Evolutionary conservation across 2,888 invertebrate genomes (phyloP).

Genomic region (Drosophila quinaria): DNA sequence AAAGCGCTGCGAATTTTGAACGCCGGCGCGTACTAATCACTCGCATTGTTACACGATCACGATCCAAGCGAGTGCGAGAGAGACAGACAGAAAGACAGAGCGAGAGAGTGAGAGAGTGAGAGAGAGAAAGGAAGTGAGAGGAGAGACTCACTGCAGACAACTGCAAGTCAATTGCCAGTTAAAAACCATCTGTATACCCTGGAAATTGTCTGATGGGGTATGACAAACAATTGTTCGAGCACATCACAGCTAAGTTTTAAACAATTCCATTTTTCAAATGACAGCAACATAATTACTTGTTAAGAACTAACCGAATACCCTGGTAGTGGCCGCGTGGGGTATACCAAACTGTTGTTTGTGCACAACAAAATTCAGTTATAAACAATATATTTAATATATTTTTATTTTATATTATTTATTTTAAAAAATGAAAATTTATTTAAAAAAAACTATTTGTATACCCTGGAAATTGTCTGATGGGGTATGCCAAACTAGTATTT

Average conservation of each 20-base stretch:
- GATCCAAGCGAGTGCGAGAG: slow-evolving; percentile 13
- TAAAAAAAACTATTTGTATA: too few species aligned
- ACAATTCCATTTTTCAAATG: too few species aligned
- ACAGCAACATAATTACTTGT: too few species aligned
- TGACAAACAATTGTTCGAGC: neutral
- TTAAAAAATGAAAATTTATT: too few species aligned
- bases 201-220: neutral
- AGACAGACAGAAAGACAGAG: neutral
- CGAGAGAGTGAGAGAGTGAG: neutral
- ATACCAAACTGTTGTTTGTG: neutral
- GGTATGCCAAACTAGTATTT: too few species aligned
- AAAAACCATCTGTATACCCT: slow-evolving; percentile 33
- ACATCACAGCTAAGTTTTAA: neutral
- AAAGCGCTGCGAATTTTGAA: slow-evolving; percentile 63
- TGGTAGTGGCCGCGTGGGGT: neutral
- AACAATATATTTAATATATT: too few species aligned
- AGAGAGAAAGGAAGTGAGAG: neutral
- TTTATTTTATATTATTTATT: too few species aligned
- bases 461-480: too few species aligned
- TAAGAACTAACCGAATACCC: too few species aligned
- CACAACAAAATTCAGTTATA: too few species aligned
- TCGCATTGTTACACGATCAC: slow-evolving; percentile 81
- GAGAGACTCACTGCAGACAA: slow-evolving; percentile 41
- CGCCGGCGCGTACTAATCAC: slow-evolving; percentile 83
- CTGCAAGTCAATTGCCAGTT: slow-evolving; percentile 30